Percentiles rank a stretch among this genome's conserved stretches.
Conservation (phyloP, 2,113 vertebrate genomes). For the Mus spicilegus region DNA sequence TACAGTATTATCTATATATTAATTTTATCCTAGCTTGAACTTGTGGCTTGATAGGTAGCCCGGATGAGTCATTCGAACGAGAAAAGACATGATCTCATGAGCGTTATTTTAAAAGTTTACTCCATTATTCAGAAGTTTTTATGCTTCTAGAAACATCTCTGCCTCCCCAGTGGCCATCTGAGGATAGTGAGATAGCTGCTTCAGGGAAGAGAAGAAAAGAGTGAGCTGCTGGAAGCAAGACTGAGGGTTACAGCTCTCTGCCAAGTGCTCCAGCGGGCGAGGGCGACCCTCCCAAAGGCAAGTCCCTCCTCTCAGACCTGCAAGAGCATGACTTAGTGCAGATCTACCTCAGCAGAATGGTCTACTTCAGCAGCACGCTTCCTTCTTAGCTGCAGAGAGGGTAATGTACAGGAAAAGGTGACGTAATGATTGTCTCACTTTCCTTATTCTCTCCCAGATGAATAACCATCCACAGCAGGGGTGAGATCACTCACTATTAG, state of each 20-base stretch:
- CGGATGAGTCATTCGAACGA: constrained; percentile 52
- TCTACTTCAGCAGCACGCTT: constrained; percentile 82
- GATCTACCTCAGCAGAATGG: constrained; percentile 70
- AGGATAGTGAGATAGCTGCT: not conserved
- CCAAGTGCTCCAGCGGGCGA: not conserved
- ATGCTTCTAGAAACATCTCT: constrained; percentile 57
- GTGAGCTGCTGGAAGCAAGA: not conserved
- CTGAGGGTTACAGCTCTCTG: not conserved
- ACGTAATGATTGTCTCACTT: constrained; percentile 96
- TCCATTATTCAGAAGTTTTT: constrained; percentile 68
- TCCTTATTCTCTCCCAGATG: constrained; percentile 94
- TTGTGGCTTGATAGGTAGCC: constrained; percentile 23
- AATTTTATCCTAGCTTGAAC: constrained; percentile 60
- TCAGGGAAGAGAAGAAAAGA: not conserved
- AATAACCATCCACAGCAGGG: constrained; percentile 89
- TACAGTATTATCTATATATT: constrained; percentile 12
- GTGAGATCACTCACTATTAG: constrained; percentile 95
- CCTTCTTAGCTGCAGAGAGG: constrained; percentile 88
- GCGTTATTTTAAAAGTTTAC: constrained; percentile 61
- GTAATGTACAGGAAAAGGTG: constrained; percentile 94
- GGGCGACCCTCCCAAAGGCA: not conserved
- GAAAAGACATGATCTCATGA: constrained; percentile 66
- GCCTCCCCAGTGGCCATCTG: not conserved
- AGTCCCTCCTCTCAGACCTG: constrained; percentile 6
- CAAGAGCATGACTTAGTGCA: constrained; percentile 72